Evolutionary conservation across 2,797 vertebrate genomes (phyloP).

Genomic region (Nyctalus aviator): DNA sequence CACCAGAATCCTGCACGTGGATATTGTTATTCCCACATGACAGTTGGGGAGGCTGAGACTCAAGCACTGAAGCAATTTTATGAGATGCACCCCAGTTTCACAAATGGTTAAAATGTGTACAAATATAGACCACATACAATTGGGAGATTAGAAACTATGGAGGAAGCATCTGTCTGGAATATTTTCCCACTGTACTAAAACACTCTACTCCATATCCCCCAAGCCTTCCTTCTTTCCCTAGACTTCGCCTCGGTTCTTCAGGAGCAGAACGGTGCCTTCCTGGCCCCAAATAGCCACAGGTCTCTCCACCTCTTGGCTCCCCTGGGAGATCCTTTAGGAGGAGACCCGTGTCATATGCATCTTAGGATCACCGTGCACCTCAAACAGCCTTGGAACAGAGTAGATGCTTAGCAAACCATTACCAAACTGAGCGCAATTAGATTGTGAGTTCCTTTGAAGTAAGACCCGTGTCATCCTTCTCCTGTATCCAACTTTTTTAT

Average conservation of each 20-base stretch:
- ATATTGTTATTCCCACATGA: background rate
- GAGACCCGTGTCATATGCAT: background rate
- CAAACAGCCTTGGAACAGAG: background rate
- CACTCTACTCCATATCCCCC: background rate
- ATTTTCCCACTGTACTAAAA: background rate
- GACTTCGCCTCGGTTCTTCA: background rate
- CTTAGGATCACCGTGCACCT: background rate
- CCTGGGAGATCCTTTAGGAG: background rate
- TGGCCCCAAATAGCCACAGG: background rate
- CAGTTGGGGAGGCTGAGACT: background rate
- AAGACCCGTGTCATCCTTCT: slow-evolving; percentile 51
- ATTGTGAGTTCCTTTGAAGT: slow-evolving; percentile 60
- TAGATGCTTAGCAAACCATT: slow-evolving; percentile 41
- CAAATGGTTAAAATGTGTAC: slow-evolving; percentile 3
- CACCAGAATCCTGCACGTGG: background rate
- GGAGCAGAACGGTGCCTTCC: background rate
- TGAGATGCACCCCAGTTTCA: background rate
- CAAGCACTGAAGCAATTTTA: background rate
- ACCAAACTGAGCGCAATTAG: slow-evolving; percentile 2
- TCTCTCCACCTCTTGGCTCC: background rate
- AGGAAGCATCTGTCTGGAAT: background rate
- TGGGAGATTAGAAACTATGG: background rate
- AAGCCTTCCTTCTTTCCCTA: background rate
- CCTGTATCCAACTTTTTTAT: slow-evolving; percentile 69
- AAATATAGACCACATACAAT: background rate